These are phyloP conservation scores for Drosophila fungiperda DNA, from an alignment of 2,888 invertebrate species.

Conservation along the genomic window DNA sequence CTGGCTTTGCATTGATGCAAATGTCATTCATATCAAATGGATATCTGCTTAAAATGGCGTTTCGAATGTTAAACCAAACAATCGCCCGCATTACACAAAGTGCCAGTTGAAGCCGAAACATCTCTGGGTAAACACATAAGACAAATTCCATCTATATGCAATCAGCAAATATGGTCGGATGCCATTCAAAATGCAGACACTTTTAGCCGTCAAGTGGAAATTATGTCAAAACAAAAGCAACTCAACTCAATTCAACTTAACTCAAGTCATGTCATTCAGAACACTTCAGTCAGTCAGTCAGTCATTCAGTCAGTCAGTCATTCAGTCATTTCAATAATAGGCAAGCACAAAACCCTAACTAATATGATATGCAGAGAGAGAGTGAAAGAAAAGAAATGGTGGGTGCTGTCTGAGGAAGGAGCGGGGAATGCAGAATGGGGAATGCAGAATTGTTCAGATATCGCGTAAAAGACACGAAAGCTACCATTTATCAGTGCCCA, in stretches of 20 bases:
- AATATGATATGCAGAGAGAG: conserved; percentile 62
- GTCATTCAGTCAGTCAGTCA: conserved; percentile 25
- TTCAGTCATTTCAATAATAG: conserved; percentile 71
- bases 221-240: conserved; percentile 76
- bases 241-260: conserved; percentile 31
- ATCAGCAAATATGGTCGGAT: conserved; percentile 70
- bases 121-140: conserved; percentile 54
- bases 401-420: not conserved
- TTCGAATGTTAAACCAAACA: conserved; percentile 12
- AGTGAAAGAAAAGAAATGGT: conserved; percentile 11
- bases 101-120: conserved; percentile 17
- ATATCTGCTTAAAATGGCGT: conserved; percentile 15
- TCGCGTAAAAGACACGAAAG: conserved; percentile 54
- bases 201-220: conserved; percentile 66
- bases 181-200: conserved; percentile 48
- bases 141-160: conserved; percentile 76
- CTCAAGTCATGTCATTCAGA: conserved; percentile 54
- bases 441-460: conserved; percentile 23
- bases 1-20: conserved; percentile 5
- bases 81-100: conserved; percentile 28
- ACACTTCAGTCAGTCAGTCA: conserved; percentile 34
- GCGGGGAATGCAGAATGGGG: not conserved
- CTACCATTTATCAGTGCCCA: conserved; percentile 68
- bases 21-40: conserved; percentile 35
- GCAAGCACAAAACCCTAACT: conserved; percentile 60